These are phyloP conservation scores for Polietes domitor DNA, from an alignment of 2,888 invertebrate species.

Conservation along the genomic window DNA sequence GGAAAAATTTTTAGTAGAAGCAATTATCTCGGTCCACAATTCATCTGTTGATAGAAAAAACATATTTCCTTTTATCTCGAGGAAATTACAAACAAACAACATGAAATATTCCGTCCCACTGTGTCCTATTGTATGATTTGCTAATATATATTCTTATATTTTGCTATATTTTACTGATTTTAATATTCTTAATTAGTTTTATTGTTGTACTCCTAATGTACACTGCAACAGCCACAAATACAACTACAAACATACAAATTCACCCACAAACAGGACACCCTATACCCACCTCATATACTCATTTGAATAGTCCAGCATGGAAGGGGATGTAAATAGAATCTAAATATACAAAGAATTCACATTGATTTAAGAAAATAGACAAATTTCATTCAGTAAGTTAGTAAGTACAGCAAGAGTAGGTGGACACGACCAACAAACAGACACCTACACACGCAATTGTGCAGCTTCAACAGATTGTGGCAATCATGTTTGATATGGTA, in stretches of 20 bases:
- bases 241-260: too few relatives aligned
- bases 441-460: background rate
- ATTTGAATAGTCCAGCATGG: background rate
- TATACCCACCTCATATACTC: background rate
- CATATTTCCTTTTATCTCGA: too few relatives aligned
- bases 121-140: constrained; percentile 18
- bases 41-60: too few relatives aligned
- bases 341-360: constrained; percentile 2
- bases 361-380: background rate
- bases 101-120: background rate
- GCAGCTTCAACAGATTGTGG: background rate
- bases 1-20: too few relatives aligned
- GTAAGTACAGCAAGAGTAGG: background rate
- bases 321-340: too few relatives aligned
- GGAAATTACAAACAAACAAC: too few relatives aligned
- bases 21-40: too few relatives aligned
- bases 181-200: constrained; percentile 56
- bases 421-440: background rate
- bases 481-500: background rate
- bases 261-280: background rate
- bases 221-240: background rate
- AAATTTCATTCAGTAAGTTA: constrained; percentile 1
- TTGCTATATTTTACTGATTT: constrained; percentile 48
- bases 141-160: constrained; percentile 34
- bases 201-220: constrained; percentile 2